phyloP scores from a whole-genome alignment of 2,797 vertebrate species.

The Pteronotus mesoamericanus region DNA sequence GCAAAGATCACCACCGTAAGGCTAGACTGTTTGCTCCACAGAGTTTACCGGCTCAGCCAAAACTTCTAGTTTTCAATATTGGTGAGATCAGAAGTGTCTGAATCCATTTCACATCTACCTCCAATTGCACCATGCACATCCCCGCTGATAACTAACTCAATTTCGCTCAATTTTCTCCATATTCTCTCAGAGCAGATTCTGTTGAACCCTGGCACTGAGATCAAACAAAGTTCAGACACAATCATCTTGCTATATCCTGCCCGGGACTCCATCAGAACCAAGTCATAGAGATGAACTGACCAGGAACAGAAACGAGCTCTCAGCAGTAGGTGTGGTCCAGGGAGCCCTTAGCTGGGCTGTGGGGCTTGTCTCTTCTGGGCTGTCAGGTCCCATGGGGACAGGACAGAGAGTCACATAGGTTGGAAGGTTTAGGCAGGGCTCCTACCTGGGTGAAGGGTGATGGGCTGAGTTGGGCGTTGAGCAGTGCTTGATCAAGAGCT shows the following conservation, averaged over 20 bases:
- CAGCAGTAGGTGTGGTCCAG: background rate
- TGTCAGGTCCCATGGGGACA: background rate
- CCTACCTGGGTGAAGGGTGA: background rate
- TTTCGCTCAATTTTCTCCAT: background rate
- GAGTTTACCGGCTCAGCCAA: background rate
- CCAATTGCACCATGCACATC: background rate
- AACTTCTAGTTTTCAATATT: background rate
- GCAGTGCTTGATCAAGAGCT: background rate
- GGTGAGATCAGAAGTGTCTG: background rate
- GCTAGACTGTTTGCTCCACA: background rate
- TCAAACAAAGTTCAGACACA: background rate
- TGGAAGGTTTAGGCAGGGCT: background rate
- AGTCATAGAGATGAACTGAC: background rate
- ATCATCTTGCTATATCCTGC: background rate
- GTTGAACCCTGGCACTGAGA: background rate
- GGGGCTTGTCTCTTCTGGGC: background rate
- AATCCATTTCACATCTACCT: background rate
- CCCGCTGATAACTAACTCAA: background rate
- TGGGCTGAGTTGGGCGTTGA: background rate
- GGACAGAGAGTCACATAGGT: background rate
- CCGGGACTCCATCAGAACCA: background rate
- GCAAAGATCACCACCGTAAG: background rate
- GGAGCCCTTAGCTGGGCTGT: rapidly evolving
- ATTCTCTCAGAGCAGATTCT: background rate
- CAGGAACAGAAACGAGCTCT: background rate